Base-by-base conservation (phyloP, 2,113 vertebrate species). In the Chroicocephalus ridibundus region DNA sequence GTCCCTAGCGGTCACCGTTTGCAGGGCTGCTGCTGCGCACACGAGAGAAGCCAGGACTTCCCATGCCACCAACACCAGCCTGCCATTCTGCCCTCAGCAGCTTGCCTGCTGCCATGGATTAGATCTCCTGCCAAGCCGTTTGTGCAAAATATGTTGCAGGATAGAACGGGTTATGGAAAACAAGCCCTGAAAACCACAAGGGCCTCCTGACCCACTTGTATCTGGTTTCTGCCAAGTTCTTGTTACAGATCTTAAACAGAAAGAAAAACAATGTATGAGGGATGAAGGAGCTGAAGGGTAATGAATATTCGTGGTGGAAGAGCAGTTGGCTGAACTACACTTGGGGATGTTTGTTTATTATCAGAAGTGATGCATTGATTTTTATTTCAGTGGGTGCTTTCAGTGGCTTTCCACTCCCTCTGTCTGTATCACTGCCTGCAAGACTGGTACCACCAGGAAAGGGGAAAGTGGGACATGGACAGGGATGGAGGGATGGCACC, bases 191-290 rank as follows among this genome's bases (percentile, higher is more conserved):
- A 97, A 98, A 97, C 97, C 97, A 95, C 97, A 94, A 97, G 97
- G 96, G 94, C 97, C 97, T 98, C 97, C 96, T 96, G 97, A 97
- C 93, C 97, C 93, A 96, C 90, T 97, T 96, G 96, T 97, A 91
- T 97, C 94, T 95, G 94, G 88, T 94, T 95, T 91, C 93, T 97
- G 98, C 97, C 97, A 97, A 97, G 86, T 96, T 97, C 97, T 97
- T 91, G 94, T 94, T 96, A 92, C 95, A 96, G 96, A 94, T 94
- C 90, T 97, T 95, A 94, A 97, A 96, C 79, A 96, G 93, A 95
- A 96, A 94, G 76, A 94, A 97, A 98, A 98, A 95, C 80, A 87
- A 95, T 61, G 74, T 91, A 94, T 42, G 24, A 96, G 71, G 84
- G 69, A 82, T 92, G 69, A 93, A 96, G 93, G 92, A 85, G 74